Percentiles rank a stretch among this genome's conserved stretches.
Evolutionary conservation across 1,140 invertebrate genomes (phyloP).

Genomic region (Bradynema listronoti): DNA sequence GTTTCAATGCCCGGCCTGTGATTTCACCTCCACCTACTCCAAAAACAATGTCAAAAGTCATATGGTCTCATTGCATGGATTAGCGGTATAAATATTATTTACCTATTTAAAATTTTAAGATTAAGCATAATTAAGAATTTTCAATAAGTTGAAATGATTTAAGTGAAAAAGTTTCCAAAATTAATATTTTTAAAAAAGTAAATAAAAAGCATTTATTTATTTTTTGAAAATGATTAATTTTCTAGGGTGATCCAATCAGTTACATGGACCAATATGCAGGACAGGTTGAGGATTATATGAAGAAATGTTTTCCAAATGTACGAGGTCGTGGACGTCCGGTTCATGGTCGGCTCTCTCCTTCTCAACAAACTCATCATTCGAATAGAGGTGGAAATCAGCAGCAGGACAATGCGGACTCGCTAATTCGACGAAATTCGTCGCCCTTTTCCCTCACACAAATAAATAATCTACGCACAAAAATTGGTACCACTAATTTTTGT

Average conservation of each 20-base stretch:
- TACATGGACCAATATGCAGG: conserved; percentile 46
- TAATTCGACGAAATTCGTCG: too few relatives aligned
- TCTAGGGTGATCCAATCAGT: conserved; percentile 41
- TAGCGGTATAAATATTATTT: conserved; percentile 24
- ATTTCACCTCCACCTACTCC: conserved; percentile 48
- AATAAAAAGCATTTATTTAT: too few relatives aligned
- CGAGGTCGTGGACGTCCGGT: conserved; percentile 44
- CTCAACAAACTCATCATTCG: background rate
- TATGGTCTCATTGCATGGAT: conserved; percentile 44
- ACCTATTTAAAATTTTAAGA: too few relatives aligned
- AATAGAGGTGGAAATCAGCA: too few relatives aligned
- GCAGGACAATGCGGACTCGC: too few relatives aligned
- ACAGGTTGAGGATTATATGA: conserved; percentile 49
- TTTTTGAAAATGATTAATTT: conserved; percentile 5
- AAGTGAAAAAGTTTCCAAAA: too few relatives aligned
- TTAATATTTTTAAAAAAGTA: background rate
- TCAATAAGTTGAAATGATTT: too few relatives aligned
- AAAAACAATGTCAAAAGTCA: conserved; percentile 48
- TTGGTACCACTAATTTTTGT: too few relatives aligned
- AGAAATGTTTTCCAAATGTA: conserved; percentile 46
- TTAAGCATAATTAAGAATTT: too few relatives aligned
- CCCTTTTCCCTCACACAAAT: too few relatives aligned
- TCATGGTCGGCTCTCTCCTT: conserved; percentile 34
- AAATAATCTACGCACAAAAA: too few relatives aligned
- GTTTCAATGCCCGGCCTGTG: conserved; percentile 44